Percentiles rank a stretch among this genome's conserved stretches.
Conservation (phyloP, 2,888 invertebrate genomes). For the Linnaemya tessellans region DNA sequence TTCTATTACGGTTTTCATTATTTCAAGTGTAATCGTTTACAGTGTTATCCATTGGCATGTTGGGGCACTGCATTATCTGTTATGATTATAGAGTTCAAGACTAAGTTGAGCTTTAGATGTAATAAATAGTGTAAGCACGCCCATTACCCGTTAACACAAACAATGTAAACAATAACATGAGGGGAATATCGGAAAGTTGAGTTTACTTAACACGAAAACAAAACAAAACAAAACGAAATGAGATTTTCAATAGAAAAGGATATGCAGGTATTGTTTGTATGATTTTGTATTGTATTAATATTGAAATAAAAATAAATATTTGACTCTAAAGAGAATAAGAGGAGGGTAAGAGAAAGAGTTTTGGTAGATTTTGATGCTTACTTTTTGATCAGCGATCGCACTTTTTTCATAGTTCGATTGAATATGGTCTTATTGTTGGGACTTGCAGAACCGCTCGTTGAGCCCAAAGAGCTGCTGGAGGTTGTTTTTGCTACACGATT, state of each 20-base stretch:
- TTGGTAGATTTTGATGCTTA: slow-evolving; percentile 78
- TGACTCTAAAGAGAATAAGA: not conserved
- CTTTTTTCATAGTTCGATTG: slow-evolving; percentile 93
- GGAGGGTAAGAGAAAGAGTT: not conserved
- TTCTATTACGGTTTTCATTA: too few relatives aligned
- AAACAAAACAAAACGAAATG: not conserved
- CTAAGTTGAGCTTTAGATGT: not conserved
- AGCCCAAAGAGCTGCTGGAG: slow-evolving; percentile 67
- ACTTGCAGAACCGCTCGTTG: slow-evolving; percentile 85
- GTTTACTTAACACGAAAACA: not conserved
- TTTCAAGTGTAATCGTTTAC: too few relatives aligned
- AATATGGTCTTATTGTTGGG: slow-evolving; percentile 88
- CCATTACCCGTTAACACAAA: not conserved
- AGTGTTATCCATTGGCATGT: too few relatives aligned
- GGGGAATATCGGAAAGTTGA: not conserved
- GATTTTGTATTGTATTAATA: slow-evolving; percentile 4
- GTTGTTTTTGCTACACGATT: slow-evolving; percentile 66
- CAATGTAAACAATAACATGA: not conserved
- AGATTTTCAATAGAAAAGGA: not conserved
- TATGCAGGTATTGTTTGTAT: not conserved
- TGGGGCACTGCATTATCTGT: too few relatives aligned
- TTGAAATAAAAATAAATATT: not conserved
- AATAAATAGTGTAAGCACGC: not conserved
- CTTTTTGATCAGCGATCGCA: slow-evolving; percentile 88
- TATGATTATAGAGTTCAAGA: too few relatives aligned